A percentile compares a stretch with the other conserved stretches of the same genome.
These are phyloP conservation scores for Leptinotarsa texana DNA, from an alignment of 1,140 invertebrate genomes.

Conservation along the genomic window DNA sequence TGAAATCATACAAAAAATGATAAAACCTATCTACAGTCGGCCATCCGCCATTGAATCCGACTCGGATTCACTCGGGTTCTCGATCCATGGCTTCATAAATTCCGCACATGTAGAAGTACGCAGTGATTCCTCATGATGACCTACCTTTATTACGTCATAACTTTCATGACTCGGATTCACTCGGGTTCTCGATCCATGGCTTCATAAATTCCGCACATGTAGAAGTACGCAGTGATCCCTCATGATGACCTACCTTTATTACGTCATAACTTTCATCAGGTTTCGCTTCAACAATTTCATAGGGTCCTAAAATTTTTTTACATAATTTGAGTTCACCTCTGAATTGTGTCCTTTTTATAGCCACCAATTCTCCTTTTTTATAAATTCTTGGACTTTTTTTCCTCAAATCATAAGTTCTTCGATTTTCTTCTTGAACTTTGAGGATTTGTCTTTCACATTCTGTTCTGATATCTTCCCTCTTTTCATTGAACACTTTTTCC, in stretches of 20 bases:
- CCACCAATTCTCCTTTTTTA: constrained; percentile 31
- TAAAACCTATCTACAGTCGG: no score
- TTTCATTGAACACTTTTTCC: constrained; percentile 25
- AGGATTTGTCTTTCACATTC: constrained; percentile 44
- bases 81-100: no score
- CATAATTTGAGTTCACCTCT: constrained; percentile 9
- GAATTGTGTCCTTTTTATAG: constrained; percentile 28
- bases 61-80: no score
- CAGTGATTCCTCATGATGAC: no score
- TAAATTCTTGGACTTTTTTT: constrained; percentile 23
- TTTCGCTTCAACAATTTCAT: constrained; percentile 15
- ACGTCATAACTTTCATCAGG: not conserved
- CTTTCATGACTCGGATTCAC: no score
- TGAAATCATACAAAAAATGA: no score
- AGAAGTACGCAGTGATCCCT: no score
- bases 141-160: no score
- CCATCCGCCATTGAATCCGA: no score
- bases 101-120: no score
- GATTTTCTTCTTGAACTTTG: constrained; percentile 50
- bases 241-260: not conserved
- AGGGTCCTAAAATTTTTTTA: constrained; percentile 19
- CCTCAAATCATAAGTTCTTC: constrained; percentile 39
- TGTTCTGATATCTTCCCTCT: constrained; percentile 39
- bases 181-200: no score
- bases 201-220: no score